Conservation (phyloP, 2,797 vertebrate genomes). For the Thunnus albacares region DNA sequence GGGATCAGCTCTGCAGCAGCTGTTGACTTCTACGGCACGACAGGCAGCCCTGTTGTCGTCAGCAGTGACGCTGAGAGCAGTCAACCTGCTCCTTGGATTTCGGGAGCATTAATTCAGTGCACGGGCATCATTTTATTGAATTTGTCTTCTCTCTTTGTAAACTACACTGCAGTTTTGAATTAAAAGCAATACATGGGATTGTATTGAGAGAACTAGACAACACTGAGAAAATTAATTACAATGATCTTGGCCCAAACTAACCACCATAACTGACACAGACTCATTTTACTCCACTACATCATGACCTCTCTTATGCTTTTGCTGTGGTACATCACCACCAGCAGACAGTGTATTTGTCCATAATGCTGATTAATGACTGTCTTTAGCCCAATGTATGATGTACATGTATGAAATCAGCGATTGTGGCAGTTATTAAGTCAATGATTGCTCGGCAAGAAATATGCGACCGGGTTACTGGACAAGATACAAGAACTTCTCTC, state of each 20-base stretch:
- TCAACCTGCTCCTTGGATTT: not conserved
- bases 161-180: not conserved
- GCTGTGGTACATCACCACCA: no score
- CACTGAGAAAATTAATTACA: no score
- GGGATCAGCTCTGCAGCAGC: conserved; percentile 56
- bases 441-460: not conserved
- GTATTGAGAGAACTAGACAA: no score
- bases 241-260: not conserved
- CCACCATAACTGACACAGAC: not conserved
- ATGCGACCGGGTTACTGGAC: not conserved
- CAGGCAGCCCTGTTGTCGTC: conserved; percentile 6
- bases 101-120: conserved; percentile 4
- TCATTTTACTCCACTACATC: not conserved
- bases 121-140: not conserved
- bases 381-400: not conserved
- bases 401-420: not conserved
- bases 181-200: not conserved
- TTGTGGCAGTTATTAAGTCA: not conserved
- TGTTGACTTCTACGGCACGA: conserved; percentile 17
- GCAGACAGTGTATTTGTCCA: no score
- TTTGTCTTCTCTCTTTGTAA: no score
- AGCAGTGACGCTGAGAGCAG: not conserved
- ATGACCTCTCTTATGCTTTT: not conserved
- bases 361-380: not conserved
- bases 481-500: not conserved